phyloP scores from a whole-genome alignment of 30 jellyfish, hydroid and myxozoan species.

The Mastigias papua region DNA sequence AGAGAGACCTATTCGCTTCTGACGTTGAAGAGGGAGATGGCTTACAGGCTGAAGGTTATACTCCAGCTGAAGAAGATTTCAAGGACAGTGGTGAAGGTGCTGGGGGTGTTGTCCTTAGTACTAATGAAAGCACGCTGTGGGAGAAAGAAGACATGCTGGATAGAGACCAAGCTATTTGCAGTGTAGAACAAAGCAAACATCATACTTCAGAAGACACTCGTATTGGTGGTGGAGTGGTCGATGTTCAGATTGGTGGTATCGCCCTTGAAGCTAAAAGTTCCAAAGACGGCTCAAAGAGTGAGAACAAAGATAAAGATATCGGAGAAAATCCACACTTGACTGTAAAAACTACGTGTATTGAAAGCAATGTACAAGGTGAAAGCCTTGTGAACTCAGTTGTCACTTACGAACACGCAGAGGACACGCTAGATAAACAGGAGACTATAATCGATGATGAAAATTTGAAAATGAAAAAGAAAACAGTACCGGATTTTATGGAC shows the following conservation, averaged over 20 bases:
- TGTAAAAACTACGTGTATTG: background rate
- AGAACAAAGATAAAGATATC: background rate
- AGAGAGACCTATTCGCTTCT: constrained; percentile 54
- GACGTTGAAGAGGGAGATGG: constrained; percentile 30
- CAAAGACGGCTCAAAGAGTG: background rate
- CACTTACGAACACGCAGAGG: background rate
- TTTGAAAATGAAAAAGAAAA: background rate
- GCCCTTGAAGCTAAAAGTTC: background rate
- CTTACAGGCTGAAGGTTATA: background rate
- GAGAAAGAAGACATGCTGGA: background rate
- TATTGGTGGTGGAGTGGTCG: background rate
- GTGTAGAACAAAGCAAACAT: background rate
- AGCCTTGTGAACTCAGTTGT: background rate
- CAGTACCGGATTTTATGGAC: constrained; percentile 14
- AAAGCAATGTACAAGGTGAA: background rate
- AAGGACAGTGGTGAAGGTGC: background rate
- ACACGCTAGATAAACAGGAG: background rate
- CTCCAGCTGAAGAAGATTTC: background rate
- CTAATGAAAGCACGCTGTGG: too few relatives aligned
- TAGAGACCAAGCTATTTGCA: background rate
- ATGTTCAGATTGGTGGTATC: background rate
- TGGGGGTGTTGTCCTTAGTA: background rate
- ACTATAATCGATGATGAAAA: background rate
- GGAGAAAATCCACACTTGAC: background rate
- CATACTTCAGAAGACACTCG: background rate